A percentile compares a stretch with the other conserved stretches of the same genome.
Evolutionary conservation across 2,888 invertebrate species (phyloP).

Genomic region (Scaptomyza caliginosa): DNA sequence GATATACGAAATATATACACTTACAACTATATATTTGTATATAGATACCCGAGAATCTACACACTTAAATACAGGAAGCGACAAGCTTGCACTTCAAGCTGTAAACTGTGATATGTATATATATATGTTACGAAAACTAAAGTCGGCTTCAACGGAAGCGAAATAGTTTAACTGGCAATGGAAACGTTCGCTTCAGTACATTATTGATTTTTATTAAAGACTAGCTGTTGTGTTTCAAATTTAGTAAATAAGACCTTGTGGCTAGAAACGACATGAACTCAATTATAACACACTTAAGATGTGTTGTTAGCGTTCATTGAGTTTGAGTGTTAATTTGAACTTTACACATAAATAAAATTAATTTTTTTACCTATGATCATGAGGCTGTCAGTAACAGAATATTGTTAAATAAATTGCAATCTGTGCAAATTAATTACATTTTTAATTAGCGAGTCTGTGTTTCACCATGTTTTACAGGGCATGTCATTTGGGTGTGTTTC

Average conservation of each 20-base stretch:
- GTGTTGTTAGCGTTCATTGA: background rate
- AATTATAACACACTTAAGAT: constrained; percentile 34
- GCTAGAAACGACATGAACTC: constrained; percentile 8
- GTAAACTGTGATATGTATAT: background rate
- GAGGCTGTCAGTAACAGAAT: constrained; percentile 10
- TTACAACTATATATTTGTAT: background rate
- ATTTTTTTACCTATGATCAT: background rate
- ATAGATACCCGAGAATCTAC: background rate
- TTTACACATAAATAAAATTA: background rate
- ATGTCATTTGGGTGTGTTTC: constrained; percentile 3
- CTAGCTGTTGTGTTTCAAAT: background rate
- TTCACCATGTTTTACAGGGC: constrained; percentile 15
- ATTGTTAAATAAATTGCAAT: constrained; percentile 27
- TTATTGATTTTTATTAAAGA: constrained; percentile 62
- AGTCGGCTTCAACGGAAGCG: constrained; percentile 26
- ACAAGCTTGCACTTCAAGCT: constrained; percentile 3
- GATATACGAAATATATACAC: background rate
- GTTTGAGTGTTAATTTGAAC: background rate
- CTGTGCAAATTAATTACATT: constrained; percentile 52
- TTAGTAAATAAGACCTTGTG: background rate
- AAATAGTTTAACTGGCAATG: constrained; percentile 14
- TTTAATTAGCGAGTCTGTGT: constrained; percentile 45
- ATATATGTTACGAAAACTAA: background rate
- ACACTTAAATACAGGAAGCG: constrained; percentile 3
- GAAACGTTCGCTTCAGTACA: constrained; percentile 39